phyloP scores from a whole-genome alignment of 2,888 invertebrate genomes.

The Drosophila tanythrix region DNA sequence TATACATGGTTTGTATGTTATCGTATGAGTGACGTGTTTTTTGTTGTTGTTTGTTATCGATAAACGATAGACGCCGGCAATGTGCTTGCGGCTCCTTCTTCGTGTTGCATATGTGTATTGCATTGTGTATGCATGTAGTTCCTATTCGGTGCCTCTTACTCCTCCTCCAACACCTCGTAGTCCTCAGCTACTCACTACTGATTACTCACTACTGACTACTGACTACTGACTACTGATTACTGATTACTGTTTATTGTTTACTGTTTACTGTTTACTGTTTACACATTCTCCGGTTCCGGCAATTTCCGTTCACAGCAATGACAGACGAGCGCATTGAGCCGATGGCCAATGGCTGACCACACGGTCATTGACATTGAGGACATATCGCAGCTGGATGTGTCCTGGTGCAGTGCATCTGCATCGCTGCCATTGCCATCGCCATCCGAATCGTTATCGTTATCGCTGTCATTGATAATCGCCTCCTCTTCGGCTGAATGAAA shows the following conservation, averaged over 20 bases:
- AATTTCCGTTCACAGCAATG: conserved; percentile 85
- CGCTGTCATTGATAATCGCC: conserved; percentile 38
- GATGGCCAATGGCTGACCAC: conserved; percentile 84
- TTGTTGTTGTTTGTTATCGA: background rate
- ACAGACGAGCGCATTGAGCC: conserved; percentile 84
- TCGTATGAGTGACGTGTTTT: background rate
- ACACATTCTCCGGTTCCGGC: conserved; percentile 85
- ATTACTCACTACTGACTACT: background rate
- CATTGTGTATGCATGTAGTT: background rate
- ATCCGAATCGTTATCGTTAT: conserved; percentile 36
- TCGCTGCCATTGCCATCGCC: conserved; percentile 36
- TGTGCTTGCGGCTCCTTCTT: background rate
- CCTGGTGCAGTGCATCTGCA: conserved; percentile 57
- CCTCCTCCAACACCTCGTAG: background rate
- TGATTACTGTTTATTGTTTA: background rate
- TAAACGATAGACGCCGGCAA: conserved; percentile 14
- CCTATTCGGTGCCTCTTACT: background rate
- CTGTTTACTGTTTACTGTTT: conserved; percentile 40
- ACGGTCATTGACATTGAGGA: conserved; percentile 84
- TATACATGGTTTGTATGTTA: background rate
- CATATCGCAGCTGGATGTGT: conserved; percentile 83
- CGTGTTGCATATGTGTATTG: background rate
- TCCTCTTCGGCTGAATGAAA: conserved; percentile 51
- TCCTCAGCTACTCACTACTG: background rate
- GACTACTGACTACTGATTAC: background rate